Percentiles rank a stretch among this genome's conserved stretches.
phyloP scores from a whole-genome alignment of 2,113 vertebrate genomes.

The Gobio gobio region DNA sequence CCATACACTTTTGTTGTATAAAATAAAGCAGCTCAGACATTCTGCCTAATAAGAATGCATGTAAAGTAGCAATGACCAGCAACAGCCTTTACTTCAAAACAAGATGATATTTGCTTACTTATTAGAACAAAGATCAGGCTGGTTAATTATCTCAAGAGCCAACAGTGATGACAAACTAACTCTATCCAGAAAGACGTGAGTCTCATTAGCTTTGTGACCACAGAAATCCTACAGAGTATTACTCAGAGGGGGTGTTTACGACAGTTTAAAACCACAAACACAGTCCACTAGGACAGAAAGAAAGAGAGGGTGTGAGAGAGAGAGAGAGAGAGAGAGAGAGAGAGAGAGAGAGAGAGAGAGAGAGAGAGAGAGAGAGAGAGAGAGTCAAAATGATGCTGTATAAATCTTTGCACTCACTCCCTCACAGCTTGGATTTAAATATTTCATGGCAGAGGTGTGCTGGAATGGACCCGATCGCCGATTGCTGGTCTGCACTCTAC shows the following conservation, averaged over 20 bases:
- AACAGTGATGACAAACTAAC: slow-evolving; percentile 44
- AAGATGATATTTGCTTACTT: background rate
- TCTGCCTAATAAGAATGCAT: background rate
- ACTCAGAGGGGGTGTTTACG: slow-evolving; percentile 44
- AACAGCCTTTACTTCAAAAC: background rate
- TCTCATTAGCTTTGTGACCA: slow-evolving; percentile 63
- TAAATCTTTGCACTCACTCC: slow-evolving; percentile 42
- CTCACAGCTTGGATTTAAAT: slow-evolving; percentile 62
- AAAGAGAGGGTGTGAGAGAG: background rate
- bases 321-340: background rate
- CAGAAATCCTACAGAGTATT: slow-evolving; percentile 39
- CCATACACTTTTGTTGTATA: background rate
- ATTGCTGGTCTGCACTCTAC: slow-evolving; percentile 57
- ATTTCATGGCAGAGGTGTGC: slow-evolving; percentile 65
- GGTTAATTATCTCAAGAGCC: slow-evolving; percentile 15
- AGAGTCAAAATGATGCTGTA: slow-evolving; percentile 48
- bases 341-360: background rate
- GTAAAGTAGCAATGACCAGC: slow-evolving; percentile 13
- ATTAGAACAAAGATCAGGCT: background rate
- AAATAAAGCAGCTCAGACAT: background rate
- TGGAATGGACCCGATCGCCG: slow-evolving; percentile 54
- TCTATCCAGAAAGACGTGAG: slow-evolving; percentile 41
- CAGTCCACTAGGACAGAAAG: slow-evolving; percentile 25
- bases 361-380: background rate
- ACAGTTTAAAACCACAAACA: slow-evolving; percentile 55